Percentiles rank a stretch among this genome's conserved stretches.
These are phyloP conservation scores for Nomada ferruginata DNA, from an alignment of 2,888 invertebrate species.

Conservation along the genomic window DNA sequence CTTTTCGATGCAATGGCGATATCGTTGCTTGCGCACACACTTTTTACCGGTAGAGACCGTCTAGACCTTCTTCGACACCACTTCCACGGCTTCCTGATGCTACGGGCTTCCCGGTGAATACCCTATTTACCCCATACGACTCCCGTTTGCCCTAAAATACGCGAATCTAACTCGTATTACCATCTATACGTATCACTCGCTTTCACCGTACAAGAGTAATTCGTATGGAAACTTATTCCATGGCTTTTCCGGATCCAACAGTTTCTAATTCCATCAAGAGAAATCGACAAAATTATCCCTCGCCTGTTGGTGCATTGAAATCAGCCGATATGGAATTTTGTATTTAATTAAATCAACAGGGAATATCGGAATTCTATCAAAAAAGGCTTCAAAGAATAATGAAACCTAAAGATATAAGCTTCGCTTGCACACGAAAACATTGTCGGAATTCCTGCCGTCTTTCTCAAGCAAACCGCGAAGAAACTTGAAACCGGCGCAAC, in stretches of 20 bases:
- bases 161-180: constrained; percentile 62
- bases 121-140: constrained; percentile 68
- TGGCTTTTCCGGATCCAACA: too few species aligned
- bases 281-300: background rate
- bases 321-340: background rate
- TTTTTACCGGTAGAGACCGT: constrained; percentile 61
- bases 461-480: background rate
- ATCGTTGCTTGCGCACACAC: constrained; percentile 52
- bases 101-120: constrained; percentile 71
- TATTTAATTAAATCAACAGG: background rate
- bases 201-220: background rate
- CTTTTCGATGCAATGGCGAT: constrained; percentile 61
- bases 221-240: background rate
- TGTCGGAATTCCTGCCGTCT: background rate
- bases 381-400: background rate
- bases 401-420: background rate
- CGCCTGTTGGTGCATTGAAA: background rate
- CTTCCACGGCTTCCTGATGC: constrained; percentile 67
- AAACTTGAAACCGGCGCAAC: background rate
- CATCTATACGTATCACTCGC: constrained; percentile 2
- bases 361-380: background rate
- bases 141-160: constrained; percentile 69
- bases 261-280: background rate
- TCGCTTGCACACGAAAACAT: background rate
- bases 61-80: constrained; percentile 68